phyloP scores from a whole-genome alignment of 2,797 vertebrate species.

The Anabas testudineus region DNA sequence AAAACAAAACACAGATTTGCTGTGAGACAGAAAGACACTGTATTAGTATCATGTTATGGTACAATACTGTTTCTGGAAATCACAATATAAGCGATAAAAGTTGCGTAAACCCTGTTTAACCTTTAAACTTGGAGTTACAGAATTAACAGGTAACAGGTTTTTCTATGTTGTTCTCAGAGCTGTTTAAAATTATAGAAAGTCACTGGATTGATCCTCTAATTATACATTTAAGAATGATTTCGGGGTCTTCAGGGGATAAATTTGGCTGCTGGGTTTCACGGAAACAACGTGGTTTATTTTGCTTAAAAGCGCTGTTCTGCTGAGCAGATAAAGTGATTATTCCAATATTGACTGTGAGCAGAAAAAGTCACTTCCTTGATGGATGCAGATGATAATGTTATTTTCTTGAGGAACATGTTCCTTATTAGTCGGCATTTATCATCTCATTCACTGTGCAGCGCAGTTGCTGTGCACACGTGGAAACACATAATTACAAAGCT shows the following conservation, averaged over 20 bases:
- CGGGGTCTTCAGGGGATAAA: not conserved
- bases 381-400: not conserved
- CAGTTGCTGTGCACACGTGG: conserved; percentile 4
- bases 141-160: not conserved
- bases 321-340: not conserved
- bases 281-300: not conserved
- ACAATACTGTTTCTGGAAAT: no score
- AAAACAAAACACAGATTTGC: no score
- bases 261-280: not conserved
- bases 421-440: conserved; percentile 21
- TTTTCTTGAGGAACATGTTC: conserved; percentile 25
- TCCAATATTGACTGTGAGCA: no score
- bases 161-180: not conserved
- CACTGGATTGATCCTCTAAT: no score
- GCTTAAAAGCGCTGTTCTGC: not conserved
- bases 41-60: no score
- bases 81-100: no score
- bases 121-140: not conserved
- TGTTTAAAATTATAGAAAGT: no score
- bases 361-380: not conserved
- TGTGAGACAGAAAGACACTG: no score
- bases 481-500: conserved; percentile 32
- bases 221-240: no score
- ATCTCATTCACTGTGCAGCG: not conserved
- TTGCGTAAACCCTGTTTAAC: not conserved